Evolutionary conservation across 2,888 invertebrate genomes (phyloP), one percentile per base, ranked within the genome.

Genomic region (Netelia fuscicornis): DNA sequence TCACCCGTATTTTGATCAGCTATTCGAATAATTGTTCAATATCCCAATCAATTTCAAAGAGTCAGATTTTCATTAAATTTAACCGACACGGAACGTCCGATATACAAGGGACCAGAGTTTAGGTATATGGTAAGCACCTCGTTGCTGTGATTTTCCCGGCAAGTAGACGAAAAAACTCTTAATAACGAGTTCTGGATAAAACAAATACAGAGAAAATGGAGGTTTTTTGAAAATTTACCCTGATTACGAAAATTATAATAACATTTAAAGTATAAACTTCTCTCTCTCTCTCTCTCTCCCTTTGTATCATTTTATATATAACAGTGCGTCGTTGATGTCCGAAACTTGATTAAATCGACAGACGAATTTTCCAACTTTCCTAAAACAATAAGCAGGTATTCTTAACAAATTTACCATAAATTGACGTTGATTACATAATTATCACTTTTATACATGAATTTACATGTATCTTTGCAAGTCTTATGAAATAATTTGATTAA

Each of bases 241-340:
- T 72, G 60, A 67, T 72, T 54, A 67, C 42, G 30, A 30, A 37
- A 74, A 58, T 48, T 74, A 74, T 80, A 84, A 84, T 84, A 20
- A 20, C 76, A 65, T 65, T 67, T 23, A 9, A 23, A 68, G 74
- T 72, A 58, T 52, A 20, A 20, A 20, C 20, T 20, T 20, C 20
- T 20, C 20, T 20, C 20, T 20, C 20, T 20, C 20, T 20, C 44
- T 10, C 44, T 44, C 10, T 10, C 20, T 20, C 20, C 1, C 20
- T 20, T 20, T 20, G 20, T 1, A 20, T 20, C 0, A 20, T 20
- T 20, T 20, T 20, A 0, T 20, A 48, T 13, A 11, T 3, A 48
- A 2, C 48, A 8, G 48, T 48, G 1, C 48, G 13, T 48, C 48
- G 13, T 48, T 3, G 2, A 10, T 13, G 13, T 48, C 8, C 10